Evolutionary conservation across 2,888 invertebrate species (phyloP).

Genomic region (Ormyrus rosae): DNA sequence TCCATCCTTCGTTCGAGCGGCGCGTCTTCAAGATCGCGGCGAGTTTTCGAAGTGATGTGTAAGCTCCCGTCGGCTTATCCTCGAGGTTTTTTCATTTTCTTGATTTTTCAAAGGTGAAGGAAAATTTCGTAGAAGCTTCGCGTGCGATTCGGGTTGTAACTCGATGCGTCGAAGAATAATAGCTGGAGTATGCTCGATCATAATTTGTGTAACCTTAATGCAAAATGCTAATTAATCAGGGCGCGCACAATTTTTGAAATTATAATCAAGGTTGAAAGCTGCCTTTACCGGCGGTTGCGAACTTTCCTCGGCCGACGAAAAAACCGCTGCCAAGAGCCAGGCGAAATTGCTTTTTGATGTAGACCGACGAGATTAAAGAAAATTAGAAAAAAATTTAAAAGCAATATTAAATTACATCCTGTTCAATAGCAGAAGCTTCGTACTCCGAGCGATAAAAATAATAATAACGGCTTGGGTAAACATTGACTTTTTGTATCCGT

Average conservation of each 20-base stretch:
- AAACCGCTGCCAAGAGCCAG: constrained; percentile 35
- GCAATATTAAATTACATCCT: constrained; percentile 21
- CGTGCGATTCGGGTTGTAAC: too few relatives aligned
- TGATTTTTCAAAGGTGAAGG: too few relatives aligned
- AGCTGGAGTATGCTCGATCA: too few relatives aligned
- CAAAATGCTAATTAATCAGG: constrained; percentile 21
- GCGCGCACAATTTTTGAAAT: constrained; percentile 37
- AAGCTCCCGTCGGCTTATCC: not conserved
- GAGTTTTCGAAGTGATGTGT: not conserved
- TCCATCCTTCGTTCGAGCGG: constrained; percentile 11
- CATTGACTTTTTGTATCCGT: too few relatives aligned
- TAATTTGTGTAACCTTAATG: too few relatives aligned
- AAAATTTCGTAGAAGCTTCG: too few relatives aligned
- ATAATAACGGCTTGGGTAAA: not conserved
- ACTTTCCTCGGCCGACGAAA: constrained; percentile 2
- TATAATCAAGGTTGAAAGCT: constrained; percentile 41
- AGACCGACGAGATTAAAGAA: constrained; percentile 29
- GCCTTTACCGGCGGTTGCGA: constrained; percentile 19
- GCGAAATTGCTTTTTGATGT: constrained; percentile 26
- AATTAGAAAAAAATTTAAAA: constrained; percentile 10
- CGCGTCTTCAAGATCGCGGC: not conserved
- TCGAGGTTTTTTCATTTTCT: too few relatives aligned
- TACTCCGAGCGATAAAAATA: not conserved
- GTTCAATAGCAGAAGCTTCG: not conserved
- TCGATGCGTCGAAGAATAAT: too few relatives aligned